Conservation (phyloP, 2,113 vertebrate genomes). For the Mastomys coucha region DNA sequence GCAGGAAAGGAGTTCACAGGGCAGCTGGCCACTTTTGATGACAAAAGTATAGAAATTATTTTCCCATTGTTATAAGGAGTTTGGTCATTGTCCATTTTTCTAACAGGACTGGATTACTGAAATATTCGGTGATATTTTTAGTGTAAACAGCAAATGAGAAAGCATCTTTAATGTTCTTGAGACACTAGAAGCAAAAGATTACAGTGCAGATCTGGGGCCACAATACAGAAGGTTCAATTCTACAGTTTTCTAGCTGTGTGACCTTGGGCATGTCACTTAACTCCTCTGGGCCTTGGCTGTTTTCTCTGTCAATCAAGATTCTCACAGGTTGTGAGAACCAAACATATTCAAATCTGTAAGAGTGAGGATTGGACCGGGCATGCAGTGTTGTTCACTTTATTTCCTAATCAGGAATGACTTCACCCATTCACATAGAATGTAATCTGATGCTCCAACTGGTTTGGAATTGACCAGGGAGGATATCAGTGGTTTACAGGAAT, state of each 20-base stretch:
- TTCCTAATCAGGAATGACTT: background rate
- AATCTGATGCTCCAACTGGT: background rate
- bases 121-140: constrained; percentile 23
- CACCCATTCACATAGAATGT: background rate
- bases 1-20: background rate
- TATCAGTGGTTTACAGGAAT: background rate
- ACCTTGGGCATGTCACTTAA: background rate
- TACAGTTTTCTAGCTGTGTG: background rate
- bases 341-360: background rate
- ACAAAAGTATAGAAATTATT: background rate
- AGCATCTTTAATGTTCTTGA: constrained; percentile 15
- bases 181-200: background rate
- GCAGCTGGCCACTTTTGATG: background rate
- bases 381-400: background rate
- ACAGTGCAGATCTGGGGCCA: background rate
- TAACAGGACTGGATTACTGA: background rate
- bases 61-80: constrained; percentile 46
- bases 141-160: background rate
- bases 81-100: constrained; percentile 36
- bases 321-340: background rate
- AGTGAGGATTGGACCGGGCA: background rate
- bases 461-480: background rate
- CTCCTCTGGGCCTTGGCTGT: background rate
- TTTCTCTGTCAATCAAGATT: background rate
- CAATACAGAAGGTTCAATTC: background rate